Conservation (phyloP, 1,140 invertebrate genomes). For the Homalodisca vitripennis region DNA sequence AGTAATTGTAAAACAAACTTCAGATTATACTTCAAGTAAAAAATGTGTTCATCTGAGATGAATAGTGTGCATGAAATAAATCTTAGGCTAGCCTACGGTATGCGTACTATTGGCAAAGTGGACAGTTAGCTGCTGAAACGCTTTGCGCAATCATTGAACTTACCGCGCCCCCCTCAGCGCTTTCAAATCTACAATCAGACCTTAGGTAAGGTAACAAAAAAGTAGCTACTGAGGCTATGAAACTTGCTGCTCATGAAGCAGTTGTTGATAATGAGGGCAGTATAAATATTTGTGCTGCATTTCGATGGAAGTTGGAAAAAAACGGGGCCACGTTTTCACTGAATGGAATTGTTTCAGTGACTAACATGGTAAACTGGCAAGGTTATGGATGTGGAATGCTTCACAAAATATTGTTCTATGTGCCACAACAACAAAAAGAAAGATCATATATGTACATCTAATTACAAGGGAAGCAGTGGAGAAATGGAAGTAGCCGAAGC, state of each 20-base stretch:
- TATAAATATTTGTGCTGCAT: no score
- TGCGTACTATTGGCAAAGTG: not conserved
- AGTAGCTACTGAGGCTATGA: not conserved
- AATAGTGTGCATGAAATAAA: no score
- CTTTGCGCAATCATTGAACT: no score
- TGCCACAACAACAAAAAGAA: not conserved
- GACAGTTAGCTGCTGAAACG: not conserved
- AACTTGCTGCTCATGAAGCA: not conserved
- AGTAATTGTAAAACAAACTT: not conserved
- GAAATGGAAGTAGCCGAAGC: no score
- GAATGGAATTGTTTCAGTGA: no score
- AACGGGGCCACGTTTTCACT: no score
- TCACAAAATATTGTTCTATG: not conserved
- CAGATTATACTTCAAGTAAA: not conserved
- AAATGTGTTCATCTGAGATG: no score
- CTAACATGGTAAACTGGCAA: no score
- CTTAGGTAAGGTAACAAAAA: not conserved
- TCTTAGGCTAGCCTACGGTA: not conserved
- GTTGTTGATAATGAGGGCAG: no score
- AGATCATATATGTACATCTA: not conserved
- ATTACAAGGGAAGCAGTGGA: not conserved
- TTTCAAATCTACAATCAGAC: not conserved
- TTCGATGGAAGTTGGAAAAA: no score
- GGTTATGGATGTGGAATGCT: not conserved
- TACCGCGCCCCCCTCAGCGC: no score